A percentile compares a stretch with the other conserved stretches of the same genome.
Evolutionary conservation across 1,140 invertebrate genomes (phyloP).

Genomic region (Oreohelix idahoensis): DNA sequence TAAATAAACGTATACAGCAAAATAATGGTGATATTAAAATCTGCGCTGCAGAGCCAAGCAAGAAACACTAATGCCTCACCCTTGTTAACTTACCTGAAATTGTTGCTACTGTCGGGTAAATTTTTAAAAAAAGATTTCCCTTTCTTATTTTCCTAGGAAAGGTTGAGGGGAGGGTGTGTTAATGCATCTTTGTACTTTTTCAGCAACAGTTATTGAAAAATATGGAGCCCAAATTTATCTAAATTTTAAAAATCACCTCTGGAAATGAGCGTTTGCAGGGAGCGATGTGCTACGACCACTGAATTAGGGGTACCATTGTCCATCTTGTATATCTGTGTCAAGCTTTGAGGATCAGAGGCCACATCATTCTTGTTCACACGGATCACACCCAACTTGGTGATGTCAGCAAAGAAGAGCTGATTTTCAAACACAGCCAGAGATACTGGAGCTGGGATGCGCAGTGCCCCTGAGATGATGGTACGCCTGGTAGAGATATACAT

Average conservation of each 20-base stretch:
- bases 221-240: too few relatives aligned
- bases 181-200: too few relatives aligned
- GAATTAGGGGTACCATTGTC: constrained; percentile 71
- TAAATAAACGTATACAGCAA: too few relatives aligned
- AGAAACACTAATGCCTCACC: too few relatives aligned
- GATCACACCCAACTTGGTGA: constrained; percentile 94
- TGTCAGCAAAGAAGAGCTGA: constrained; percentile 94
- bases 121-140: too few relatives aligned
- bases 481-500: constrained; percentile 55
- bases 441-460: constrained; percentile 87
- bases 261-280: constrained; percentile 37
- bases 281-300: constrained; percentile 45
- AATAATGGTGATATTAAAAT: too few relatives aligned
- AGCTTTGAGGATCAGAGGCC: constrained; percentile 75
- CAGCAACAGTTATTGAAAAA: too few relatives aligned
- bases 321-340: constrained; percentile 83
- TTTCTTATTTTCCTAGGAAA: too few relatives aligned
- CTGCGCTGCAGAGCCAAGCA: too few relatives aligned
- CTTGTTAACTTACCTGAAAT: too few relatives aligned
- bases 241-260: constrained; percentile 38
- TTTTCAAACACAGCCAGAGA: constrained; percentile 91
- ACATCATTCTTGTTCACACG: constrained; percentile 91
- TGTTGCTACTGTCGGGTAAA: too few relatives aligned
- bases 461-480: constrained; percentile 77
- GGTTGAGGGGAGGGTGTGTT: too few relatives aligned